Percentiles rank a stretch among this genome's conserved stretches.
phyloP scores from a whole-genome alignment of 30 jellyfish, hydroid and myxozoan species.

The Turritopsis dohrnii region DNA sequence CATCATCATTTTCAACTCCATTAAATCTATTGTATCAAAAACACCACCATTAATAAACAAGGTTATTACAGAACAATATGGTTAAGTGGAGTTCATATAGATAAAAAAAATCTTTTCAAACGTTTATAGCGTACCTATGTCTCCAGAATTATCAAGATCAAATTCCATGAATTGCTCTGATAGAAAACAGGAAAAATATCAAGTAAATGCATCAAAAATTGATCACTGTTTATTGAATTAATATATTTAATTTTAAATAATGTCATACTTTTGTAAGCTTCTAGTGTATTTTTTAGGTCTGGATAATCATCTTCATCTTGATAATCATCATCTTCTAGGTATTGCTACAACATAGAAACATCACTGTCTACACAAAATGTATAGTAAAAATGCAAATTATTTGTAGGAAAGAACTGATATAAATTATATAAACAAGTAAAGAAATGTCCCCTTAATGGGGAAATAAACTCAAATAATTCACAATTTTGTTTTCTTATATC shows the following conservation, averaged over 20 bases:
- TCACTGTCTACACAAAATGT: too few relatives aligned
- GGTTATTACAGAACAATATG: too few relatives aligned
- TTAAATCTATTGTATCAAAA: slow-evolving; percentile 42
- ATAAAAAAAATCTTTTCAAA: too few relatives aligned
- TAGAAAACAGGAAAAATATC: slow-evolving; percentile 5
- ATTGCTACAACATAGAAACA: slow-evolving; percentile 31
- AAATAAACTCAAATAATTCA: too few relatives aligned
- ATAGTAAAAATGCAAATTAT: too few relatives aligned
- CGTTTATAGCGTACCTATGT: slow-evolving; percentile 52
- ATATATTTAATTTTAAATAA: not conserved
- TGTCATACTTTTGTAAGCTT: slow-evolving; percentile 60
- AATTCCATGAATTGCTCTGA: slow-evolving; percentile 92
- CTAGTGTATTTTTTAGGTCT: slow-evolving; percentile 48
- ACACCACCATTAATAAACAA: not conserved
- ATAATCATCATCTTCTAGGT: slow-evolving; percentile 72
- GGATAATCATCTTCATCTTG: slow-evolving; percentile 73
- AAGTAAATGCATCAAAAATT: not conserved
- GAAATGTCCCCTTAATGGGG: too few relatives aligned
- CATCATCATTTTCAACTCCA: slow-evolving; percentile 96
- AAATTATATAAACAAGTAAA: too few relatives aligned
- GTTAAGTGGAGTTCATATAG: too few relatives aligned
- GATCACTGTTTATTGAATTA: not conserved
- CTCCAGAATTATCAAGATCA: slow-evolving; percentile 91
- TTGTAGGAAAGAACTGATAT: too few relatives aligned
- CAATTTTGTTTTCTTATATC: too few relatives aligned